These are phyloP conservation scores for Enteromius thamalakanensis DNA, from an alignment of 2,797 vertebrate species.

Conservation along the genomic window DNA sequence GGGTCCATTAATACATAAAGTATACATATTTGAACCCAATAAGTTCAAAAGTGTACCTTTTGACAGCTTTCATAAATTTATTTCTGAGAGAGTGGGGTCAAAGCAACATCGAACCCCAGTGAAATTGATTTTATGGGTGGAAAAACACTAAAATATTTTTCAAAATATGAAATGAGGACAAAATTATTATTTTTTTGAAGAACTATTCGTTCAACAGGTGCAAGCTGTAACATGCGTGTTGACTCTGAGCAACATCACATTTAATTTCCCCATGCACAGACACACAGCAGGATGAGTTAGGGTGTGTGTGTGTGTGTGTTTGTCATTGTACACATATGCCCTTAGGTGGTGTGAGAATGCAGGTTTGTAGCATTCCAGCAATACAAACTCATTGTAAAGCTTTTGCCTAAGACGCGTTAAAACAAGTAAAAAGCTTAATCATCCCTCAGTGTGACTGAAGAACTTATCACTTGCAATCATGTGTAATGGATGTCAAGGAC, in stretches of 20 bases:
- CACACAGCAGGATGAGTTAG: conserved; percentile 59
- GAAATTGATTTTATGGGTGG: not conserved
- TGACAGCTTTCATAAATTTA: too few species aligned
- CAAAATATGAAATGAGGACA: not conserved
- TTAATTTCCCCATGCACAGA: conserved; percentile 53
- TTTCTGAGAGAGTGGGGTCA: too few species aligned
- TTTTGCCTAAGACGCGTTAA: conserved; percentile 65
- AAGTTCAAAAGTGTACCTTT: too few species aligned
- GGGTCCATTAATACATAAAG: too few species aligned
- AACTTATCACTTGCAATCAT: conserved; percentile 13
- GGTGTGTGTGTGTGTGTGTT: conserved; percentile 60
- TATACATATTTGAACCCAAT: too few species aligned
- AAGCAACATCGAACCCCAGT: not conserved
- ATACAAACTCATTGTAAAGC: conserved; percentile 49
- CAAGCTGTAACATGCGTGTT: conserved; percentile 24
- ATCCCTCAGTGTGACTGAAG: conserved; percentile 16
- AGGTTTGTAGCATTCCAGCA: conserved; percentile 68
- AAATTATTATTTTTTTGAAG: not conserved
- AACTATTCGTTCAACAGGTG: not conserved
- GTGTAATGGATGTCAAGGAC: conserved; percentile 10
- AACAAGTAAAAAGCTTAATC: conserved; percentile 69
- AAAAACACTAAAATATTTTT: not conserved
- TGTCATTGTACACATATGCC: conserved; percentile 57
- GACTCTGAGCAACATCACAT: conserved; percentile 21
- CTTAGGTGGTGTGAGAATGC: conserved; percentile 71